Percentiles rank a stretch among this genome's conserved stretches.
Evolutionary conservation across 2,888 invertebrate genomes (phyloP).

Genomic region (Nasonovia ribisnigri): DNA sequence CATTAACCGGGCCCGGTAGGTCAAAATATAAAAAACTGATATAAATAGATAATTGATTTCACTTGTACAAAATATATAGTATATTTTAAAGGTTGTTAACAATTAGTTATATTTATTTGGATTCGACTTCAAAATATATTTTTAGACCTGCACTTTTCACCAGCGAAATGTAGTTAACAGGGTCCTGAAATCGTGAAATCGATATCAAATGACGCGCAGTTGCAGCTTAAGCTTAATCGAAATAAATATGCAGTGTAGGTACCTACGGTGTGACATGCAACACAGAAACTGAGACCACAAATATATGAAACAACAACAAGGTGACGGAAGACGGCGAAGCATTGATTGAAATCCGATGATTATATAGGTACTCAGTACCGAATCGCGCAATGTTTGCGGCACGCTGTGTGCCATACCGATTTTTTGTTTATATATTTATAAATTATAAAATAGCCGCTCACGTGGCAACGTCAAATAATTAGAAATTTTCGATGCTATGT

Average conservation of each 20-base stretch:
- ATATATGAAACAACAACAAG: background rate
- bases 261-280: background rate
- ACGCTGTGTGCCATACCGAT: no score
- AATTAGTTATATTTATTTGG: background rate
- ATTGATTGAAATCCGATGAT: no score
- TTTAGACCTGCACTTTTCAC: background rate
- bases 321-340: no score
- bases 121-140: background rate
- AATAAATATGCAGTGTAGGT: background rate
- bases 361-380: background rate
- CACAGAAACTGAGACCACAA: background rate
- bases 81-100: background rate
- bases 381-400: background rate
- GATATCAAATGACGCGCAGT: background rate
- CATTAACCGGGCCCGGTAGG: no score
- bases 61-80: no score
- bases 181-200: background rate
- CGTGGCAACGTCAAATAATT: no score
- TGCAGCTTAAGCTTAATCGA: background rate
- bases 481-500: no score
- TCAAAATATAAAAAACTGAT: no score
- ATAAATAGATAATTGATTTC: no score
- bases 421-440: no score
- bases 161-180: background rate
- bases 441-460: no score